Evolutionary conservation across 2,888 invertebrate genomes (phyloP), one percentile per base, ranked within the genome.

Genomic region (Eilema depressum): DNA sequence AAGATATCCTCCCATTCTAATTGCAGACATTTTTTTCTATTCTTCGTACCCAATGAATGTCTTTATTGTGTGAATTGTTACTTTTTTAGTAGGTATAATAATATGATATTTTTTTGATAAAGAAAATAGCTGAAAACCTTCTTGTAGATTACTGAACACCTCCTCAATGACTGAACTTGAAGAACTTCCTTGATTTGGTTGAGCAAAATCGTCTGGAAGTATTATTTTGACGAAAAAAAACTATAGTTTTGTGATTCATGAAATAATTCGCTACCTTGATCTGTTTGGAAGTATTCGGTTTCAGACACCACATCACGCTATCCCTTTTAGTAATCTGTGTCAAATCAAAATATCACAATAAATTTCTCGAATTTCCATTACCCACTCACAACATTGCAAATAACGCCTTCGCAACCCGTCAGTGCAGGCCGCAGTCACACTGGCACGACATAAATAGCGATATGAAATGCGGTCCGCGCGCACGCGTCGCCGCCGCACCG

Each of bases 381-480:
- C 28, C 53, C 33, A 33, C 28, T 59, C 23, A n/a, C 57, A 57
- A 68, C 37, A 37, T 37, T 14, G 65, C 25, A 65, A 69, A 69
- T 69, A 70, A 62, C 26, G 66, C 56, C 61, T 59, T 63, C 47
- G 30, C 28, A 60, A 47, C 25, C 57, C 30, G 62, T 41, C 70
- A 70, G 53, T 23, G 63, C 66, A 66, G 57, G 63, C 57, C 63
- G 33, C 63, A 66, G 70, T 63, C 63, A 57, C 47, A 67, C 33
- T 25, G 63, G 63, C 14, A 53, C 33, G 60, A 64, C 71, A 71
- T 71, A 71, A 71, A 70, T 70, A 71, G 71, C 71, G 33, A 20
- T 71, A 23, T 61, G 71, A 71, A 68, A 71, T 71, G 67, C 37
- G 71, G 64, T 68, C 20, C 63, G n/a, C 20, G 23, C 23, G 17